Evolutionary conservation across 2,888 invertebrate species (phyloP).

Genomic region (Morinoia aosen): DNA sequence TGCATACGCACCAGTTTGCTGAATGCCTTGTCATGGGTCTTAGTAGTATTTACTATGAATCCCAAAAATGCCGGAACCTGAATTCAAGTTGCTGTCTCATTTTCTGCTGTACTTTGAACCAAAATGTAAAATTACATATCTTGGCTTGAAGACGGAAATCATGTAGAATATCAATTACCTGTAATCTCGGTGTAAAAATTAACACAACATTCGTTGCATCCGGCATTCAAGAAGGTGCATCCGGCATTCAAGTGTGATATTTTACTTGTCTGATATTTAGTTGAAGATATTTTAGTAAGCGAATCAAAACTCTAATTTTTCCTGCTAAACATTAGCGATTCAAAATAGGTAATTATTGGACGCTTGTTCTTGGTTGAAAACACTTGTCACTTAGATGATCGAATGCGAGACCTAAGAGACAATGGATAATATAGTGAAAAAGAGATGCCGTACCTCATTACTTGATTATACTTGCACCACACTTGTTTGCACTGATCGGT

Average conservation of each 20-base stretch:
- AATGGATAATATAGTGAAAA: background rate
- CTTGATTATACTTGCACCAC: background rate
- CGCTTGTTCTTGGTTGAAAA: background rate
- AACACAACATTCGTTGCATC: no score
- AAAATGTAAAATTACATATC: background rate
- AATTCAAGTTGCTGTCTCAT: background rate
- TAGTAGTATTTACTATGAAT: background rate
- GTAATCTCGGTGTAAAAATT: no score
- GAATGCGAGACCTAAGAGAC: background rate
- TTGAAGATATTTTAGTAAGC: no score
- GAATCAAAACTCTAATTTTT: no score
- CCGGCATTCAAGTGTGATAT: no score
- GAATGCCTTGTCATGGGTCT: background rate
- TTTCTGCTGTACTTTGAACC: background rate
- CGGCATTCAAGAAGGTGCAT: no score
- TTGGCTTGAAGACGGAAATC: no score
- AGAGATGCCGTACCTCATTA: background rate
- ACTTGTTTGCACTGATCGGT: background rate
- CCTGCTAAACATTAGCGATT: background rate
- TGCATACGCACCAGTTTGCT: background rate
- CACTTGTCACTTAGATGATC: background rate
- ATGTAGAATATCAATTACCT: no score
- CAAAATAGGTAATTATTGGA: background rate
- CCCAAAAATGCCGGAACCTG: background rate
- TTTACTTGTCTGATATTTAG: no score